Conservation (phyloP, 2,888 invertebrate genomes). For the Ptilodon capucinus region DNA sequence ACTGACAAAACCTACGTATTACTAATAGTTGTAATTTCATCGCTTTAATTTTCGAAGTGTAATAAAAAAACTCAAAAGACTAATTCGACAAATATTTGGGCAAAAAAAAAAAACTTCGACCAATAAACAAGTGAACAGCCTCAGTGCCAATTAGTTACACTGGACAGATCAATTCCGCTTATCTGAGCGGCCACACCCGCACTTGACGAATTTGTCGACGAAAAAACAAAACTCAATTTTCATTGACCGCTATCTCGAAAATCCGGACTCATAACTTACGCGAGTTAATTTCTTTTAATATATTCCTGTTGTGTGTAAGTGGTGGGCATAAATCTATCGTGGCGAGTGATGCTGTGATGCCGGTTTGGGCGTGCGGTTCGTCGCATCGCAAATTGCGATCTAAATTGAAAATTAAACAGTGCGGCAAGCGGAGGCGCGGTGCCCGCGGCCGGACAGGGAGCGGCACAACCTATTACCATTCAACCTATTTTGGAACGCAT, state of each 20-base stretch:
- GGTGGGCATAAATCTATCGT: constrained; percentile 75
- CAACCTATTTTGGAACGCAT: not conserved
- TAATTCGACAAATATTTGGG: constrained; percentile 15
- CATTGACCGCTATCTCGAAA: constrained; percentile 71
- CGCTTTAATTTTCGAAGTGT: not conserved
- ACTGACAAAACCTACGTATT: not conserved
- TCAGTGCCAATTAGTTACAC: constrained; percentile 33
- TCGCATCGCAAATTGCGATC: constrained; percentile 82
- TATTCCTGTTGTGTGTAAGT: constrained; percentile 57
- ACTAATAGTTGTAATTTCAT: not conserved
- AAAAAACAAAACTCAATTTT: constrained; percentile 67
- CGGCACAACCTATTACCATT: not conserved
- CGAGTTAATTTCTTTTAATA: constrained; percentile 77
- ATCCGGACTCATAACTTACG: constrained; percentile 68
- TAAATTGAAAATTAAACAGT: constrained; percentile 84
- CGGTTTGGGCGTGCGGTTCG: constrained; percentile 72
- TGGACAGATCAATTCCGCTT: constrained; percentile 65
- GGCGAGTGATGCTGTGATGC: constrained; percentile 74
- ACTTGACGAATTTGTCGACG: constrained; percentile 64
- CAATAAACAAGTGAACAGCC: constrained; percentile 30
- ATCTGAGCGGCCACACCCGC: constrained; percentile 49
- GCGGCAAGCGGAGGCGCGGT: constrained; percentile 33
- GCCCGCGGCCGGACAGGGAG: constrained; percentile 17
- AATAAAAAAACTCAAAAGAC: constrained; percentile 2
- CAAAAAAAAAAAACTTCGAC: constrained; percentile 1